phyloP scores from a whole-genome alignment of 1,140 invertebrate species.

The Alviniconcha marisindica region DNA sequence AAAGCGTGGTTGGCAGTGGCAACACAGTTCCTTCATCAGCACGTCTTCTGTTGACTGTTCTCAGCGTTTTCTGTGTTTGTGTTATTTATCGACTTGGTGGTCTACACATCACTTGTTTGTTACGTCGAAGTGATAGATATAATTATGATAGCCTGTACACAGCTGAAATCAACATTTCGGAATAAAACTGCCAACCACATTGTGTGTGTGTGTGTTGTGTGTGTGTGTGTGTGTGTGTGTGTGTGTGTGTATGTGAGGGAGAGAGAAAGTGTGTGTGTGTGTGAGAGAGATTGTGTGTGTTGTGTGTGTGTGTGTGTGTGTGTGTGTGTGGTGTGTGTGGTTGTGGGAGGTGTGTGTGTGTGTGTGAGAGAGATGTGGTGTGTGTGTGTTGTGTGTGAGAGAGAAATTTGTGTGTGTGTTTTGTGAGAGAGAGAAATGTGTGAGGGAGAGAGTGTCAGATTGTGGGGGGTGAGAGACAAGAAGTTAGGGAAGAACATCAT shows the following conservation, averaged over 20 bases:
- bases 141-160: neutral
- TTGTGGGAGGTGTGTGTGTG: too few relatives aligned
- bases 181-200: conserved; percentile 27
- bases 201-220: neutral
- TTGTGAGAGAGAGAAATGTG: too few relatives aligned
- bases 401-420: too few relatives aligned
- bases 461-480: too few relatives aligned
- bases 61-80: neutral
- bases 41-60: neutral
- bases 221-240: neutral
- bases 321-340: too few relatives aligned
- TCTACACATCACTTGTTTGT: neutral
- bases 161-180: neutral
- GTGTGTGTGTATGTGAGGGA: neutral
- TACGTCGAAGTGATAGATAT: neutral
- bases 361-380: too few relatives aligned
- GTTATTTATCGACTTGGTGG: neutral
- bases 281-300: too few relatives aligned
- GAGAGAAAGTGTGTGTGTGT: too few relatives aligned
- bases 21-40: neutral
- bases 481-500: too few relatives aligned
- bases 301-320: too few relatives aligned
- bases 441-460: too few relatives aligned
- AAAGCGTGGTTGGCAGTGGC: conserved; percentile 17
- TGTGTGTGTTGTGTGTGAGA: too few relatives aligned